Conservation (phyloP, 1,140 invertebrate genomes). For the Drosophila kanapiae region DNA sequence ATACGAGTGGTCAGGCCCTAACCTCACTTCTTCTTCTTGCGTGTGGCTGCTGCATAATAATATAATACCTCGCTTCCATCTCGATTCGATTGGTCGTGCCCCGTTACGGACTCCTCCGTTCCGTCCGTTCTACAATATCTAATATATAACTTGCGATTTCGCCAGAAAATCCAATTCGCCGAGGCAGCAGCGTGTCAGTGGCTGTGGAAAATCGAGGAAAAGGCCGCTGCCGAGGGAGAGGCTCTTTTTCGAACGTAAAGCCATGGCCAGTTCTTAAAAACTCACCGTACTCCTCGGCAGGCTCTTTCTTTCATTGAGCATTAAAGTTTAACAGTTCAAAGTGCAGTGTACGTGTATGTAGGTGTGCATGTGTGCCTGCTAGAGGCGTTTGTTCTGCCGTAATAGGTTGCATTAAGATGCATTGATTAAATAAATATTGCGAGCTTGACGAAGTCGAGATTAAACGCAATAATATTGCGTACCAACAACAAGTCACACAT, state of each 20-base stretch:
- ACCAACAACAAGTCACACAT: constrained; percentile 11
- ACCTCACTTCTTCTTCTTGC: constrained; percentile 56
- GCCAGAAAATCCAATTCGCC: constrained; percentile 38
- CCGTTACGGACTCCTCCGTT: constrained; percentile 23
- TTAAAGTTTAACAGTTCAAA: constrained; percentile 39
- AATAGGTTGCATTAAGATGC: constrained; percentile 31
- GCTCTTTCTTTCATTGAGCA: constrained; percentile 4
- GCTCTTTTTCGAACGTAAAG: constrained; percentile 14
- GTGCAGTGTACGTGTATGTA: constrained; percentile 39
- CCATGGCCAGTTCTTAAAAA: constrained; percentile 54
- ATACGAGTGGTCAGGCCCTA: constrained; percentile 34
- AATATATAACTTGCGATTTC: constrained; percentile 21
- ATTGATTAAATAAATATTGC: constrained; percentile 27
- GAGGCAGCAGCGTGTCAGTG: constrained; percentile 35
- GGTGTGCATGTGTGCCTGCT: constrained; percentile 9
- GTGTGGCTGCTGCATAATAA: constrained; percentile 63
- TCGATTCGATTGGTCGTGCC: constrained; percentile 53
- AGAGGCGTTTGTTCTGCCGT: constrained; percentile 2
- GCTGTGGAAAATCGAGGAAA: constrained; percentile 28
- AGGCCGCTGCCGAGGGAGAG: constrained; percentile 26
- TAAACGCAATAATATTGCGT: constrained; percentile 4
- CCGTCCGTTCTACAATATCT: background rate
- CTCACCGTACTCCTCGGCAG: constrained; percentile 37
- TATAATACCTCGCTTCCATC: constrained; percentile 53
- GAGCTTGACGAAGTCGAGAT: constrained; percentile 6